phyloP scores from a whole-genome alignment of 2,888 invertebrate genomes.

The Drosophila neotestacea region DNA sequence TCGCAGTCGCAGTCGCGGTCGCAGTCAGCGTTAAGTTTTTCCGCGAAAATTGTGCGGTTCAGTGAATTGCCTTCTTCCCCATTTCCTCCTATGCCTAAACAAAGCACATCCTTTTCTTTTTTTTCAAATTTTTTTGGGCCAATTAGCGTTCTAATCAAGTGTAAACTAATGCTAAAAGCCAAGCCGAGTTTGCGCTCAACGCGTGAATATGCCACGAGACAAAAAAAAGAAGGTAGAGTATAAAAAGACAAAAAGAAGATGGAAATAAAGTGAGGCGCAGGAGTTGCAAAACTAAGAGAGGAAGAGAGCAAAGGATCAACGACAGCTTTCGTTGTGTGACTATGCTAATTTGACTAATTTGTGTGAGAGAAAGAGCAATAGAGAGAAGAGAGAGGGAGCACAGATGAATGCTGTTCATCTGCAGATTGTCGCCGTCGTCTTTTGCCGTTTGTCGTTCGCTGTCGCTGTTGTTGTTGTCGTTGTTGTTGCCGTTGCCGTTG shows the following conservation, averaged over 20 bases:
- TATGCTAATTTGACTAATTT: conserved; percentile 76
- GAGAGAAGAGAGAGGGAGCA: conserved; percentile 13
- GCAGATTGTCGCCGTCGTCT: conserved; percentile 51
- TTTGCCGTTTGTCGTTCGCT: conserved; percentile 25
- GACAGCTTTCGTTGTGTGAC: conserved; percentile 54
- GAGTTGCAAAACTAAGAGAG: neutral
- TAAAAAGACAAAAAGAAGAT: neutral
- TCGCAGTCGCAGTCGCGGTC: conserved; percentile 25
- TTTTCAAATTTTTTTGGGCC: conserved; percentile 33
- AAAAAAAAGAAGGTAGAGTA: conserved; percentile 38
- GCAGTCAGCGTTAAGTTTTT: neutral
- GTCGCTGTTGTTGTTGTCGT: conserved; percentile 35
- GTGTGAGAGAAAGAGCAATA: conserved; percentile 7
- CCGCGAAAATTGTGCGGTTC: conserved; percentile 73
- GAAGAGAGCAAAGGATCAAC: conserved; percentile 35
- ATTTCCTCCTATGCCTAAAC: neutral
- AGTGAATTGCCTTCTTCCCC: conserved; percentile 43
- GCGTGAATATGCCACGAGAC: conserved; percentile 84
- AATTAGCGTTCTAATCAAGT: conserved; percentile 81
- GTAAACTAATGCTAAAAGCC: conserved; percentile 81
- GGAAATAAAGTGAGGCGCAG: neutral
- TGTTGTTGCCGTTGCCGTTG: conserved; percentile 63
- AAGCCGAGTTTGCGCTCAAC: conserved; percentile 73
- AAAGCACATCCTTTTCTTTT: conserved; percentile 20
- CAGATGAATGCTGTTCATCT: conserved; percentile 29